phyloP scores from a whole-genome alignment of 2,797 vertebrate species.

The Neomorphus geoffroyi region DNA sequence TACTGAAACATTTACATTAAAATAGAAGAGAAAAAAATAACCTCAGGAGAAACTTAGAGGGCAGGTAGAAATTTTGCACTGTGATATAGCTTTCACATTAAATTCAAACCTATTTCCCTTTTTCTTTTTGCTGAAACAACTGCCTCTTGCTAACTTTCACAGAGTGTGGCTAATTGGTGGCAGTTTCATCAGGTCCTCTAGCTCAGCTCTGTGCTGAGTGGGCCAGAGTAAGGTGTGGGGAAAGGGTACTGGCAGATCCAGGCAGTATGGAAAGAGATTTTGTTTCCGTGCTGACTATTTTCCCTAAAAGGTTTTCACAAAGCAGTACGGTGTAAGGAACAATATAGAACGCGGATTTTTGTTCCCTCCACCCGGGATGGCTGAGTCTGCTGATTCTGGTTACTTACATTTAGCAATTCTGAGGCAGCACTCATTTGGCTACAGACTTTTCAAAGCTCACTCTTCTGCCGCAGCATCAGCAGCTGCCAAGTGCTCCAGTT shows the following conservation, averaged over 20 bases:
- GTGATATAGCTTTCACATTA: slow-evolving; percentile 64
- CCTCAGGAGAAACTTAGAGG: slow-evolving; percentile 66
- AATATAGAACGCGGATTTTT: neutral
- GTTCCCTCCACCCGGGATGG: neutral
- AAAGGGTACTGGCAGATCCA: neutral
- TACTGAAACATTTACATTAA: slow-evolving; percentile 35
- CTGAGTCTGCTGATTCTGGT: neutral
- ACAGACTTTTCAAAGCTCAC: neutral
- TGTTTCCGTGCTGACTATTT: neutral
- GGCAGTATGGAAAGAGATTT: neutral
- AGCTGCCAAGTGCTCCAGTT: neutral
- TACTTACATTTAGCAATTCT: neutral
- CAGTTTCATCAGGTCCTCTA: slow-evolving; percentile 2
- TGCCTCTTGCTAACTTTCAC: slow-evolving; percentile 25
- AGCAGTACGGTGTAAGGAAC: neutral
- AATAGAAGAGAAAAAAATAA: slow-evolving; percentile 30
- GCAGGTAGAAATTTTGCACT: slow-evolving; percentile 79
- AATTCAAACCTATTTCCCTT: slow-evolving; percentile 26
- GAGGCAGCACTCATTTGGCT: neutral
- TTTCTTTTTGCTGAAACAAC: slow-evolving; percentile 14
- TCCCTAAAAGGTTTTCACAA: neutral
- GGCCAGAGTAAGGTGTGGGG: neutral
- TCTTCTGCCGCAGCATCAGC: neutral
- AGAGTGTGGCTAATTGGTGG: neutral
- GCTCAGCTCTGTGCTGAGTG: neutral